Percentiles rank a stretch among this genome's conserved stretches.
Conservation (phyloP, 2,113 vertebrate species). For the Propithecus coquereli region DNA sequence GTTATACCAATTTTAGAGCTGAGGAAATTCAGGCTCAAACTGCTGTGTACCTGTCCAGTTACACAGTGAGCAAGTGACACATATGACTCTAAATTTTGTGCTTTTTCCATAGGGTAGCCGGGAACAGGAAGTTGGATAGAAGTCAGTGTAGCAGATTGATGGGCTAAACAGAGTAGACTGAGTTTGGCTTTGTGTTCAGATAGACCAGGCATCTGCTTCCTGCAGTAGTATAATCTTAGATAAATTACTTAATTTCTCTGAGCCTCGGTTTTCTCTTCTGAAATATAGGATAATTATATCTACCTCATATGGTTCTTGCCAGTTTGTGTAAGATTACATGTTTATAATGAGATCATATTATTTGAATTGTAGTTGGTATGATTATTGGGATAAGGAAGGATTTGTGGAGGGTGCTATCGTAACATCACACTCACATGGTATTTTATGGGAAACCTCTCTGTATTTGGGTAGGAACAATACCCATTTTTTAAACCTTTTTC, state of each 20-base stretch:
- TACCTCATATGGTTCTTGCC: not conserved
- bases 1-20: not conserved
- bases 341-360: not conserved
- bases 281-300: not conserved
- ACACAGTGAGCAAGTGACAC: not conserved
- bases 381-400: not conserved
- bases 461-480: not conserved
- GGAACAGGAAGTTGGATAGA: not conserved
- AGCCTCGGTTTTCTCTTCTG: conserved; percentile 20
- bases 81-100: not conserved
- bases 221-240: not conserved
- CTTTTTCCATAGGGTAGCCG: not conserved
- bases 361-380: not conserved
- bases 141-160: not conserved
- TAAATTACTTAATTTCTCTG: not conserved
- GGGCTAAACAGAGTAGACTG: not conserved
- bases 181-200: not conserved
- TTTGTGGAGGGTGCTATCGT: not conserved
- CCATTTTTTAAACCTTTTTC: not conserved
- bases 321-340: not conserved
- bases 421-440: not conserved
- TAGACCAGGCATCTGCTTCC: not conserved
- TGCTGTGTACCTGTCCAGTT: not conserved
- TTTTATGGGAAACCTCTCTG: not conserved
- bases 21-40: not conserved